Evolutionary conservation across 2,113 vertebrate genomes (phyloP).

Genomic region (Poecilia latipinna): DNA sequence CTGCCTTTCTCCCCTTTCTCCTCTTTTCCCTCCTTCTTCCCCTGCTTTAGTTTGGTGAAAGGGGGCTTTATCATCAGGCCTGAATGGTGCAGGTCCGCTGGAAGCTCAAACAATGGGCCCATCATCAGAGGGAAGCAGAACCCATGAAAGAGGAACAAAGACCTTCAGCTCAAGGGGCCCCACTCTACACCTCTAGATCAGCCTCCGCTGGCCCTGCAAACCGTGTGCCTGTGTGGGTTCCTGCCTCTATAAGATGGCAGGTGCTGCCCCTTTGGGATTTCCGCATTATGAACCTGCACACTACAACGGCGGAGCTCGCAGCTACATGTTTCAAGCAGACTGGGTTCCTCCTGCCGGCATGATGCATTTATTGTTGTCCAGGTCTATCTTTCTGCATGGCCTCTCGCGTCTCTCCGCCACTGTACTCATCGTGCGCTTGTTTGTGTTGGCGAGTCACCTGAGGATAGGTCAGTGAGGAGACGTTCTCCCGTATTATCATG

Average conservation of each 20-base stretch:
- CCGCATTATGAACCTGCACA: conserved; percentile 41
- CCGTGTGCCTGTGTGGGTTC: conserved; percentile 26
- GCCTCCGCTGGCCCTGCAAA: conserved; percentile 48
- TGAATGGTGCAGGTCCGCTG: conserved; percentile 76
- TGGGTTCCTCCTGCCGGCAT: conserved; percentile 37
- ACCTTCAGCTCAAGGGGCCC: conserved; percentile 64
- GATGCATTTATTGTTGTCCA: conserved; percentile 22
- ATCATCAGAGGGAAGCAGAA: conserved; percentile 77
- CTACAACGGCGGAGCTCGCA: conserved; percentile 43
- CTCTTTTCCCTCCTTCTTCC: conserved; percentile 45
- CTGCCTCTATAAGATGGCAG: conserved; percentile 62
- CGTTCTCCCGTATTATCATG: conserved; percentile 12
- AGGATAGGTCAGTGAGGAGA: conserved; percentile 7
- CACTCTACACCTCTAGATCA: conserved; percentile 62
- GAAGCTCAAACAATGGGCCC: conserved; percentile 72
- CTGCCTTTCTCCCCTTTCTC: conserved; percentile 47
- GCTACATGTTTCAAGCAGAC: conserved; percentile 44
- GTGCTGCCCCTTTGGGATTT: conserved; percentile 62
- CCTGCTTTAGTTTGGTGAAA: conserved; percentile 64
- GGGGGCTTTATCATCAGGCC: conserved; percentile 70
- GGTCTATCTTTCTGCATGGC: conserved; percentile 25
- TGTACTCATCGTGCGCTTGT: neutral
- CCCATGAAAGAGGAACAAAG: conserved; percentile 76
- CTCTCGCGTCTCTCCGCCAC: conserved; percentile 3
- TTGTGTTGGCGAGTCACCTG: neutral